phyloP scores from a whole-genome alignment of 2,888 invertebrate genomes.

The Rhagium mordax region DNA sequence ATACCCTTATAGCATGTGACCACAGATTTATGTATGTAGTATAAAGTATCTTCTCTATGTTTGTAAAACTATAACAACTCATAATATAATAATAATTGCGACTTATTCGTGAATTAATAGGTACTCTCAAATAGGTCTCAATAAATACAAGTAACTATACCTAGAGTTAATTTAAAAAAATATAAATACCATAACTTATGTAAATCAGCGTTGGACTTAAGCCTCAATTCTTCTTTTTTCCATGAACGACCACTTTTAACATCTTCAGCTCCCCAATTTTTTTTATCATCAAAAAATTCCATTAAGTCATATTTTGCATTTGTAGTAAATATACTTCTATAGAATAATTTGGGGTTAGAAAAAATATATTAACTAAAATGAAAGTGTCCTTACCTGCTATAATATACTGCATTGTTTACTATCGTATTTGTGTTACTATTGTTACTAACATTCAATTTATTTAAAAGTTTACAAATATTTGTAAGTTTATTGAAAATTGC shows the following conservation, averaged over 20 bases:
- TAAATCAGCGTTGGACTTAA: conserved; percentile 95
- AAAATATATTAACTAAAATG: neutral
- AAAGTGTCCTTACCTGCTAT: conserved; percentile 1
- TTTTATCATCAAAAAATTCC: conserved; percentile 92
- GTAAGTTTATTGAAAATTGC: neutral
- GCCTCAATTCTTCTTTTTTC: conserved; percentile 90
- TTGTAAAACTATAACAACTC: too few species aligned
- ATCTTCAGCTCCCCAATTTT: conserved; percentile 85
- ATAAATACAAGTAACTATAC: too few species aligned
- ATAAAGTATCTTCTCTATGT: too few species aligned
- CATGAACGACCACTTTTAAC: conserved; percentile 90
- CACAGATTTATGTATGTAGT: too few species aligned
- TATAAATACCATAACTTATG: conserved; percentile 89
- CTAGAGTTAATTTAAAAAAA: neutral
- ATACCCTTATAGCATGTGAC: too few species aligned
- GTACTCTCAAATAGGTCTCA: too few species aligned
- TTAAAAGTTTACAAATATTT: conserved; percentile 13
- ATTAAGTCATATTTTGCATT: conserved; percentile 74
- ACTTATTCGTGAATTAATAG: too few species aligned
- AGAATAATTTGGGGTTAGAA: neutral
- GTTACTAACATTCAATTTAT: conserved; percentile 8
- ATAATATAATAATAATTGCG: too few species aligned
- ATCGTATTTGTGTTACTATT: neutral
- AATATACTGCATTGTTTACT: neutral
- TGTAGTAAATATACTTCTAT: conserved; percentile 66